Evolutionary conservation across 2,888 invertebrate genomes (phyloP), one percentile per base, ranked within the genome.

Genomic region (Apamea sordens): DNA sequence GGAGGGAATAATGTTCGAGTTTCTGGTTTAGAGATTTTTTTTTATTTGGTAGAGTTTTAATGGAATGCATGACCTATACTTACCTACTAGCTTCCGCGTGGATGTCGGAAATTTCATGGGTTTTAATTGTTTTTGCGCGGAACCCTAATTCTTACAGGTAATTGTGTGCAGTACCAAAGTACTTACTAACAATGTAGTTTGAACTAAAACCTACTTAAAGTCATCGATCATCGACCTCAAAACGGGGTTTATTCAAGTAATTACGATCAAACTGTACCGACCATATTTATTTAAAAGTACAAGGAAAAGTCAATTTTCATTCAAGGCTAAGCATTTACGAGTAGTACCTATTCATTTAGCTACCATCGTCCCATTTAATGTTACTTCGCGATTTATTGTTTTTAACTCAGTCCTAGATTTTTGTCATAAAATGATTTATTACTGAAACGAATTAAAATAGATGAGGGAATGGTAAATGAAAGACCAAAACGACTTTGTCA

Each of bases 271-370:
- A 84, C 50, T 47, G 68, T 73, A 72, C 61, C 81, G 44, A 85
- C 76, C 77, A 87, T 85, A 79, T 85, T 85, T 76, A 88, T 81
- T 89, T 89, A 74, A 86, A 82, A 84, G 28, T 77, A 74, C 59
- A 74, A 80, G 79, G 72, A 85, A 84, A 85, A 87, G 77, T 77
- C 87, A 84, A 88, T 89, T 89, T 89, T 61, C 80, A 73, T 84
- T 75, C 82, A 88, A 88, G 83, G 85, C 79, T 82, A 69, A 74
- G 77, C 68, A 82, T 86, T 84, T 80, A n/a, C n/a, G n/a, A n/a
- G n/a, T n/a, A 89, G 87, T 85, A 67, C 79, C n/a, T n/a, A n/a
- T n/a, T 88, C 77, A 89, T 86, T 89, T 86, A 84, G 73, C 70
- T 84, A 77, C 73, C 75, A 69, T 76, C 44, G 76, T 73, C 63